These are phyloP conservation scores for Agrilus cyanescens DNA, from an alignment of 2,888 invertebrate genomes.

Conservation along the genomic window DNA sequence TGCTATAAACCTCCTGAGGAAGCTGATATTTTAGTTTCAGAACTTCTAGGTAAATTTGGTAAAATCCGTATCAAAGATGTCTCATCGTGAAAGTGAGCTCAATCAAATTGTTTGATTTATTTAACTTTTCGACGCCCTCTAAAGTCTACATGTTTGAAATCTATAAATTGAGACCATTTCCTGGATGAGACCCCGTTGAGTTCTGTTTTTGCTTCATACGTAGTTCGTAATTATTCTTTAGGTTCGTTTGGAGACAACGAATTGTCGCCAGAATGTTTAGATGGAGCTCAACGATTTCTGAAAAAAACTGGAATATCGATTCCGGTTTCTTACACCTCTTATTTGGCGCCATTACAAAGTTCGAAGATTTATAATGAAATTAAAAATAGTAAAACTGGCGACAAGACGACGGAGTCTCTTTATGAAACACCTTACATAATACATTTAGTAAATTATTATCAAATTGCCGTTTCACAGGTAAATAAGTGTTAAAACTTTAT, in stretches of 20 bases:
- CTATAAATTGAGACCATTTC: too few relatives aligned
- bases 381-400: constrained; percentile 36
- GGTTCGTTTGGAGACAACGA: constrained; percentile 98
- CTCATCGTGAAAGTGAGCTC: too few relatives aligned
- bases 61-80: too few relatives aligned
- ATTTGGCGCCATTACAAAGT: constrained; percentile 86
- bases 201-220: too few relatives aligned
- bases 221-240: too few relatives aligned
- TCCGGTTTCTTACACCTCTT: constrained; percentile 81
- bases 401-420: constrained; percentile 41
- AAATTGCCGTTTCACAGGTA: constrained; percentile 58
- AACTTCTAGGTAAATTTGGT: constrained; percentile 60
- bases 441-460: constrained; percentile 73
- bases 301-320: constrained; percentile 85
- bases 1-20: constrained; percentile 67
- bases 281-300: constrained; percentile 81
- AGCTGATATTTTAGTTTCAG: constrained; percentile 93
- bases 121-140: too few relatives aligned
- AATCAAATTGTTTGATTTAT: too few relatives aligned
- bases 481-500: too few relatives aligned
- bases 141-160: too few relatives aligned
- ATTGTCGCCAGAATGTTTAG: constrained; percentile 93
- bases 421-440: constrained; percentile 89
- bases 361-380: constrained; percentile 76
- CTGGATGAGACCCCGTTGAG: too few relatives aligned